Base-by-base conservation (phyloP, 30 jellyfish, hydroid and myxozoan genomes). In the Pseudorhiza aurosa region DNA sequence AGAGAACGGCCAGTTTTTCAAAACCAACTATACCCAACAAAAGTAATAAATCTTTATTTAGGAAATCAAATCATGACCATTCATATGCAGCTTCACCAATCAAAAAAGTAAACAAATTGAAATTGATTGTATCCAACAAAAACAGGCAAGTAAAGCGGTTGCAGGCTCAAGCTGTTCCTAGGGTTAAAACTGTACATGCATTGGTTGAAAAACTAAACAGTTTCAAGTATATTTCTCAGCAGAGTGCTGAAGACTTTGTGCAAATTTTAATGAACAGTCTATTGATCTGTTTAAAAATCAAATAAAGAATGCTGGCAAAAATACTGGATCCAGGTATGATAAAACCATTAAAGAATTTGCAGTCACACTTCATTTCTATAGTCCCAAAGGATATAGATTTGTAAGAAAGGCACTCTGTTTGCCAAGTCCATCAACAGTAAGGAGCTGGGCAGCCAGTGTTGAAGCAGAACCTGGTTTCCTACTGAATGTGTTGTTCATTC, bases 401-500 rank as follows among this genome's bases (percentile, higher is more conserved):
- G 43, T 36, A 10, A 33, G 88, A 47, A 75, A 75, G 37, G 65
- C 67, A 55, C 47, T 75, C 9, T 29, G 57, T 32, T 45, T 75
- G 27, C 80, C 88, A 18, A 25, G 57, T 28, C 88, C 81, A 55
- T 25, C 88, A 12, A 75, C 88, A 17, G 18, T 75, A 12, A 22
- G 88, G 17, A 11, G 33, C 26, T 75, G 88, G 88, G 83, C 83
- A 30, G 36, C 65, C 8, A 75, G 57, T 44, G 57, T 75, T 26
- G 44, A 75, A n/a, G 42, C 55, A 17, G 81, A 75, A 36, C 88
- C 80, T 51, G 81, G 88, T 19, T 75, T 75, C 59, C 28, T 72
- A 39, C 18, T 57, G 71, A 35, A 57, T 10, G 71, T 57, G n/a
- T n/a, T n/a, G n/a, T n/a, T n/a, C n/a, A n/a, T n/a, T n/a, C n/a